These are phyloP conservation scores for Sorex araneus DNA, from an alignment of 2,113 vertebrate genomes.

Conservation along the genomic window DNA sequence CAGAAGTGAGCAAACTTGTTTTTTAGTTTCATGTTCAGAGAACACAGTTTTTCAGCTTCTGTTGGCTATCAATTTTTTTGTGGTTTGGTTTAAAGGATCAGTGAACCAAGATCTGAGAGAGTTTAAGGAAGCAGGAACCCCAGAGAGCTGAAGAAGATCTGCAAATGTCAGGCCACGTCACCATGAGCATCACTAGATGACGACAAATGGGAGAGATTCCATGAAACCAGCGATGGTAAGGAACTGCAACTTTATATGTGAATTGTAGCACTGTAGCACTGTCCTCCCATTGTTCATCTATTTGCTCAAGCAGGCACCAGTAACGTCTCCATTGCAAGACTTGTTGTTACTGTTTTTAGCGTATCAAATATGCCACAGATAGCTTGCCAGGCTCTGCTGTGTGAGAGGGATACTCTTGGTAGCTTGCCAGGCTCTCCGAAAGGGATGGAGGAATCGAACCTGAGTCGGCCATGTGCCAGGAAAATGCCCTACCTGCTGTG, in stretches of 20 bases:
- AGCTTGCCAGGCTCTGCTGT: too few species aligned
- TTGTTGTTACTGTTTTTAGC: too few species aligned
- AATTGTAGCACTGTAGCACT: too few species aligned
- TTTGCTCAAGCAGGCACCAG: too few species aligned
- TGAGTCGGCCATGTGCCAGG: too few species aligned
- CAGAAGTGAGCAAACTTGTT: conserved; percentile 1
- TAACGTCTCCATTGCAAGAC: too few species aligned
- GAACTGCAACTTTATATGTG: background rate
- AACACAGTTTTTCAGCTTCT: background rate
- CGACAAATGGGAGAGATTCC: background rate
- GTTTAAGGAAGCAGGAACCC: background rate
- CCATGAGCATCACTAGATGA: background rate
- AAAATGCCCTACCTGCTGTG: too few species aligned
- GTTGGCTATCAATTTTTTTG: background rate
- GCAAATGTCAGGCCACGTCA: background rate
- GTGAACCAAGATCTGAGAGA: background rate
- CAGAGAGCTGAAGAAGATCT: background rate
- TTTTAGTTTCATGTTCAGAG: background rate
- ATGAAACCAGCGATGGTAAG: background rate
- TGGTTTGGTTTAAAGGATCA: background rate
- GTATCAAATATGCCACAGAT: too few species aligned
- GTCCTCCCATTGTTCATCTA: too few species aligned
- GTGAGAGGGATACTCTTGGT: too few species aligned
- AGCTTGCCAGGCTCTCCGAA: too few species aligned
- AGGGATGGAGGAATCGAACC: too few species aligned